phyloP scores from a whole-genome alignment of 2,797 vertebrate species.

The Coracias cyanogaster region DNA sequence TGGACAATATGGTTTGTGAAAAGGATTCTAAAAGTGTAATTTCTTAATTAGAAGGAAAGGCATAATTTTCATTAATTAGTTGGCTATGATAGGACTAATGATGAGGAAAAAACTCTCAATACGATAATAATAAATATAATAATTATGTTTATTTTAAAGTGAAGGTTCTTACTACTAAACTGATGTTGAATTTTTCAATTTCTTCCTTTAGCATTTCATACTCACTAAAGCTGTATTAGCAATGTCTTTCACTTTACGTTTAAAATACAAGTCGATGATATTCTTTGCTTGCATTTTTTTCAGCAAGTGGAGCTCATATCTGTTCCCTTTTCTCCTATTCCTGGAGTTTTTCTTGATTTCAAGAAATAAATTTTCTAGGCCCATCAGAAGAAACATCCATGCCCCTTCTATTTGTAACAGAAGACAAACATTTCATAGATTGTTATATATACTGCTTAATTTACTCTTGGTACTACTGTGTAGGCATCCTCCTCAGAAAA shows the following conservation, averaged over 20 bases:
- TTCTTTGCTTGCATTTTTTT: not conserved
- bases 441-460: not conserved
- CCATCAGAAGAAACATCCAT: not conserved
- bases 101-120: not conserved
- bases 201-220: not conserved
- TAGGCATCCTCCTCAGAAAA: not conserved
- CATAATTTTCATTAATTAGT: not conserved
- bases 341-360: not conserved
- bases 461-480: not conserved
- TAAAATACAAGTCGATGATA: not conserved
- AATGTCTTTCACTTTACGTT: not conserved
- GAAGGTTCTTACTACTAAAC: not conserved
- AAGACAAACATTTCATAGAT: not conserved
- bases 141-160: not conserved
- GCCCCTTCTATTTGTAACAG: not conserved
- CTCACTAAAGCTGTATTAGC: not conserved
- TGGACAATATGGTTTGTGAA: not conserved
- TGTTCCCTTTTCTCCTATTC: not conserved
- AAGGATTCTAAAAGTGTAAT: not conserved
- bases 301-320: not conserved
- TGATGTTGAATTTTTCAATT: not conserved
- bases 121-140: too few relatives aligned
- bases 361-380: not conserved
- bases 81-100: not conserved
- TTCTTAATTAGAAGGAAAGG: not conserved